These are phyloP conservation scores for Micromesistius poutassou DNA, from an alignment of 2,797 vertebrate genomes.

Conservation along the genomic window DNA sequence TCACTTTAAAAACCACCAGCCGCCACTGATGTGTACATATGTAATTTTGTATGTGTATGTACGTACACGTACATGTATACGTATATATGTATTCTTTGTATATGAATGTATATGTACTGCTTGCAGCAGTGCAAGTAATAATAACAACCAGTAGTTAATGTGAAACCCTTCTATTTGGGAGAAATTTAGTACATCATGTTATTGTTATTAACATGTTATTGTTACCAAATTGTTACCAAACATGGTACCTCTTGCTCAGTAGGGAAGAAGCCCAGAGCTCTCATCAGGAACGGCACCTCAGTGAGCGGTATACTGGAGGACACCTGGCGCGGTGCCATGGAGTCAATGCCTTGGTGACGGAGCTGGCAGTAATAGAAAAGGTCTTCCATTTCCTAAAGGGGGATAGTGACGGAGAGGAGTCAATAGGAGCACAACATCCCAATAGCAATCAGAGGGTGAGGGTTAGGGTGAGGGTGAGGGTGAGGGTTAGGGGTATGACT, in stretches of 20 bases:
- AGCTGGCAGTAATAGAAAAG: conserved; percentile 92
- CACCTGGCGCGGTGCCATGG: conserved; percentile 77
- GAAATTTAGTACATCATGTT: no score
- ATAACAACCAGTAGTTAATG: not conserved
- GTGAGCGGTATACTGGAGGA: conserved; percentile 79
- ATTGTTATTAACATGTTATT: not conserved
- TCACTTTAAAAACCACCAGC: no score
- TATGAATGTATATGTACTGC: no score
- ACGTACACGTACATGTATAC: no score
- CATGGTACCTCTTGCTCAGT: conserved; percentile 83
- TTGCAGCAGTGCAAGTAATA: not conserved
- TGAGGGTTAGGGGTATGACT: no score
- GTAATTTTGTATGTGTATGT: no score
- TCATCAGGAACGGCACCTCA: conserved; percentile 85
- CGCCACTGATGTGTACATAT: no score
- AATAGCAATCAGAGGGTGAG: no score
- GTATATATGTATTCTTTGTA: no score
- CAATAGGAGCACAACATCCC: not conserved
- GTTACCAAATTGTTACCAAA: not conserved
- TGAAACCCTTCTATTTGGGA: no score
- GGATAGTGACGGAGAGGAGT: conserved; percentile 23
- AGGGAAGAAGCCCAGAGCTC: conserved; percentile 88
- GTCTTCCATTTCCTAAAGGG: conserved; percentile 85
- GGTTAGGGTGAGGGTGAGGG: no score
- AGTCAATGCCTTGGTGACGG: conserved; percentile 72